Base-by-base conservation (phyloP, 2,113 vertebrate species). In the Nothocercus nigrocapillus region DNA sequence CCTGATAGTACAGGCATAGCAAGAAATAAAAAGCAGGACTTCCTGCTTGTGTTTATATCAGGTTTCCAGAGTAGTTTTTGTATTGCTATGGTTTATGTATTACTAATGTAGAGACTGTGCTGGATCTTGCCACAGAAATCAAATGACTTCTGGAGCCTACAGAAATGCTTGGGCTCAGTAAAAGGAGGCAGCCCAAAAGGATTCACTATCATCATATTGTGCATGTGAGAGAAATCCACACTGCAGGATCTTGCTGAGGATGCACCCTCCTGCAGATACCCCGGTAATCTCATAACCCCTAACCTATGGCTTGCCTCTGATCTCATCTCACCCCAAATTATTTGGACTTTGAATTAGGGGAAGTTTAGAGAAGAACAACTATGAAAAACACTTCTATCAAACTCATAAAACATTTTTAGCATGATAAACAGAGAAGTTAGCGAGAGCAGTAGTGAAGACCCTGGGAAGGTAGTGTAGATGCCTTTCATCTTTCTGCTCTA, bases 301-400 rank as follows among this genome's bases (percentile, higher is more conserved):
- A 93, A 95, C 76, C 94, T 93, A 86, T 89, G 92, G 72, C 47
- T 93, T 20, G 62, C 58, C 40, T 97, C 92, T 96, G 85, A 87
- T 96, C 83, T 93, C 54, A 82, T 79, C 93, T 94, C 88, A 76
- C 67, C 94, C 92, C 63, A 81, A 73, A 96, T 95, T 89, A 90
- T 92, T 93, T 90, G 36, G 70, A 88, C 70, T 94, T 79, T 73
- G 73, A 93, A 62, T 69, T 73, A 92, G 77, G 85, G 70, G 94
- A 91, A 95, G 86, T 96, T 93, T 92, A 89, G 78, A 84, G 82
- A 88, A 30, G 25, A 38, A 38, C 42, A 93, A 69, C 87, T 86
- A 79, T 76, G 80, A 84, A 85, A 95, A 86, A 70, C 24, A n/a
- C 88, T 88, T 86, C 27, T 58, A 84, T 94, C 88, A 92, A 93